Conservation (phyloP, 1,140 invertebrate species). For the Trypoxylus dichotomus region DNA sequence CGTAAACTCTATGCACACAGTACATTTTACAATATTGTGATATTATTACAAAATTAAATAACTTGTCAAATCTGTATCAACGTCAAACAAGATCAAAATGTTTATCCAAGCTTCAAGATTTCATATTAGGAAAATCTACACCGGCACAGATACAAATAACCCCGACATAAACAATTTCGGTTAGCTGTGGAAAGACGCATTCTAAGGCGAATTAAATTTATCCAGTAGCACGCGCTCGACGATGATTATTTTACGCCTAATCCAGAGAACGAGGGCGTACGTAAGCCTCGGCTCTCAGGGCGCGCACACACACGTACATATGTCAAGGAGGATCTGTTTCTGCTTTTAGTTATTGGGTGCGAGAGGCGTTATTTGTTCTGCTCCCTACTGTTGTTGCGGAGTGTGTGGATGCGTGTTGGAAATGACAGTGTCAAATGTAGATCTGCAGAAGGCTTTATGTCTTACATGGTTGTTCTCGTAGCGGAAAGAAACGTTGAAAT, state of each 20-base stretch:
- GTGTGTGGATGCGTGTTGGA: background rate
- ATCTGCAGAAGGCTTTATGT: background rate
- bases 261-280: background rate
- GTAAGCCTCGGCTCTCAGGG: background rate
- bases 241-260: background rate
- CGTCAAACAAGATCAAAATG: too few relatives aligned
- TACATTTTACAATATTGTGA: too few relatives aligned
- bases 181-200: background rate
- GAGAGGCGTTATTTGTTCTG: background rate
- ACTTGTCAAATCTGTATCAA: too few relatives aligned
- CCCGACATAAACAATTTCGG: too few relatives aligned
- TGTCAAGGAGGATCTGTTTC: background rate
- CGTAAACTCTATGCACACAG: too few relatives aligned
- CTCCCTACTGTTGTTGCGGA: background rate
- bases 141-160: too few relatives aligned
- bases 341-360: background rate
- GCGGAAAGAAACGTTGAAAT: background rate
- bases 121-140: too few relatives aligned
- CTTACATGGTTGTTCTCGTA: background rate
- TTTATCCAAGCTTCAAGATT: too few relatives aligned
- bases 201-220: background rate
- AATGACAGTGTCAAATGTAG: background rate
- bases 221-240: background rate
- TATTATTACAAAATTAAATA: too few relatives aligned
- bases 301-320: background rate